These are phyloP conservation scores for Macrosoma leucophasiata DNA, from an alignment of 2,888 invertebrate genomes.

Conservation along the genomic window DNA sequence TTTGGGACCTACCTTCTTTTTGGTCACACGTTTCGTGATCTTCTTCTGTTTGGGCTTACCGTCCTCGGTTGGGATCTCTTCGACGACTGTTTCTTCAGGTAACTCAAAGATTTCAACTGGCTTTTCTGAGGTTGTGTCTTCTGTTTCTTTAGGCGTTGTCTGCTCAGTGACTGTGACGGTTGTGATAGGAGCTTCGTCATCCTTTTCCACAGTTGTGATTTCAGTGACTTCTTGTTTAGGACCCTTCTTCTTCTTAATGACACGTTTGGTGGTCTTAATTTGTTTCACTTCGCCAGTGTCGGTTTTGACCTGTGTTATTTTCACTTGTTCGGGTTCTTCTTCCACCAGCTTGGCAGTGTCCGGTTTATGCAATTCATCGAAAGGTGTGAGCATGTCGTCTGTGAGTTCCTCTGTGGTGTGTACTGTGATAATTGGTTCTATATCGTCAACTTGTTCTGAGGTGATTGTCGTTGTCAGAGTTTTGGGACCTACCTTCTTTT, in stretches of 20 bases:
- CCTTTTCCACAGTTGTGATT: conserved; percentile 26
- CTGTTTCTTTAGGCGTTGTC: conserved; percentile 30
- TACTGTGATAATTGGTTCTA: conserved; percentile 28
- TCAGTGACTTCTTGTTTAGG: conserved; percentile 25
- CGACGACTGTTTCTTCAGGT: conserved; percentile 33
- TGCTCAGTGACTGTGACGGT: conserved; percentile 26
- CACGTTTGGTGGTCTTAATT: conserved; percentile 38
- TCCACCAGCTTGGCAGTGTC: conserved; percentile 32
- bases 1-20: conserved; percentile 34
- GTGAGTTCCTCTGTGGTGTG: conserved; percentile 31
- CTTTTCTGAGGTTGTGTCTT: too few relatives aligned
- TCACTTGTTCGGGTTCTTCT: conserved; percentile 31
- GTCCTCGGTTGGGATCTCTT: conserved; percentile 36
- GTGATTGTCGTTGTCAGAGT: conserved; percentile 31
- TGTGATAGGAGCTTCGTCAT: conserved; percentile 29
- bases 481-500: conserved; percentile 29
- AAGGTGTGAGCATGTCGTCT: conserved; percentile 23
- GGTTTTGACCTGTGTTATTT: conserved; percentile 45
- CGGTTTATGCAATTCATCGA: conserved; percentile 25
- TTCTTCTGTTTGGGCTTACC: conserved; percentile 37
- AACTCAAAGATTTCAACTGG: conserved; percentile 26
- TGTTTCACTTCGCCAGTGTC: conserved; percentile 40
- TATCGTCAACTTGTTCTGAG: conserved; percentile 11
- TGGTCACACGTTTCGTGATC: conserved; percentile 36
- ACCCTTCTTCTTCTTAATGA: conserved; percentile 34